Evolutionary conservation across 1,140 invertebrate genomes (phyloP).

Genomic region (Musca domestica): DNA sequence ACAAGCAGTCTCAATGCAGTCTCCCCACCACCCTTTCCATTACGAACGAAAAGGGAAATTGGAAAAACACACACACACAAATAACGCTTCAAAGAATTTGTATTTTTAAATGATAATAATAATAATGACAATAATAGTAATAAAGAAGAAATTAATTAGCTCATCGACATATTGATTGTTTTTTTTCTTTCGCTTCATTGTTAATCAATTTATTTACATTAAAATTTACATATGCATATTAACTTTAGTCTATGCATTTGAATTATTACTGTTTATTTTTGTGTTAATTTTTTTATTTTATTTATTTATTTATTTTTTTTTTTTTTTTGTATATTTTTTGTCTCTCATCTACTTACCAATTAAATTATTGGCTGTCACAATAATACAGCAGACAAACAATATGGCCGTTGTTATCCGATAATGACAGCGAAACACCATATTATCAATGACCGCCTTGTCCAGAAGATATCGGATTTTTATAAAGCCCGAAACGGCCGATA

Average conservation of each 20-base stretch:
- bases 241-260: slow-evolving; percentile 1
- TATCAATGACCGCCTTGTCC: slow-evolving; percentile 85
- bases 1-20: too few relatives aligned
- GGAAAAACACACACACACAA: too few relatives aligned
- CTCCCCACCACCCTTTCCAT: too few relatives aligned
- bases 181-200: background rate
- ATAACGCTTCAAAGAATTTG: too few relatives aligned
- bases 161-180: background rate
- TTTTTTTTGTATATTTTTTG: background rate
- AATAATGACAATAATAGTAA: too few relatives aligned
- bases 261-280: background rate
- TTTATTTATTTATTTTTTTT: background rate
- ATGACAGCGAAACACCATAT: slow-evolving; percentile 85
- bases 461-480: slow-evolving; percentile 81
- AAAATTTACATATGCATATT: background rate
- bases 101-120: too few relatives aligned
- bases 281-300: background rate
- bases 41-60: too few relatives aligned
- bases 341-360: slow-evolving; percentile 66
- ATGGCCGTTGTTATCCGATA: slow-evolving; percentile 86
- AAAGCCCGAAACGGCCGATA: slow-evolving; percentile 80
- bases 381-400: slow-evolving; percentile 81
- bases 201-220: background rate
- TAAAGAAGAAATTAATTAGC: too few relatives aligned
- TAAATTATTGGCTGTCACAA: slow-evolving; percentile 84